Percentiles rank a stretch among this genome's conserved stretches.
These are phyloP conservation scores for Pectinophora gossypiella DNA, from an alignment of 1,140 invertebrate genomes.

Conservation along the genomic window DNA sequence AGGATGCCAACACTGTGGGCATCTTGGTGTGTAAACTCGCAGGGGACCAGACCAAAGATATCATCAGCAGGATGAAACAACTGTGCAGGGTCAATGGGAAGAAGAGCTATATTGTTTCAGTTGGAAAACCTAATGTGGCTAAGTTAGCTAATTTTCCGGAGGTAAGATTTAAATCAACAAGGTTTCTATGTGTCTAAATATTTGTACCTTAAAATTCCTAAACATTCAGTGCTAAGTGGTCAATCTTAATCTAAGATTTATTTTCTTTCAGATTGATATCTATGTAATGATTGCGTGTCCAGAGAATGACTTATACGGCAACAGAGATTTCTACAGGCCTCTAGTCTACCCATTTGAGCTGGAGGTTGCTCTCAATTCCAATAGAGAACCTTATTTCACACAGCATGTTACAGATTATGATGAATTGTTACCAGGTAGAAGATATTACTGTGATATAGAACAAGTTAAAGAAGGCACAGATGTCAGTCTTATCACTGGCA, in stretches of 20 bases:
- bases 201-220: no score
- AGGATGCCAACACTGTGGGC: constrained; percentile 90
- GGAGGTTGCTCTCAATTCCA: constrained; percentile 88
- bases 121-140: constrained; percentile 93
- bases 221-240: not conserved
- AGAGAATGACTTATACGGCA: constrained; percentile 89
- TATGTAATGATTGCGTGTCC: constrained; percentile 94
- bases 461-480: constrained; percentile 75
- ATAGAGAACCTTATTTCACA: constrained; percentile 77
- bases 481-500: constrained; percentile 83
- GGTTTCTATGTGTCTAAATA: no score
- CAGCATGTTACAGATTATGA: constrained; percentile 86
- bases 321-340: constrained; percentile 91
- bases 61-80: constrained; percentile 85
- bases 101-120: constrained; percentile 92
- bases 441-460: constrained; percentile 73
- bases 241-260: no score
- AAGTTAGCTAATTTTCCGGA: constrained; percentile 96
- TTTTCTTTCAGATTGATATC: constrained; percentile 85
- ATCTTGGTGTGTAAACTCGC: constrained; percentile 93
- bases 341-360: constrained; percentile 95
- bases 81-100: constrained; percentile 85
- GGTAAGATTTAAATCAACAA: no score
- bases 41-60: constrained; percentile 86
- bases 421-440: constrained; percentile 82